Base-by-base conservation (phyloP, 2,113 vertebrate genomes). In the Nesogale talazaci region DNA sequence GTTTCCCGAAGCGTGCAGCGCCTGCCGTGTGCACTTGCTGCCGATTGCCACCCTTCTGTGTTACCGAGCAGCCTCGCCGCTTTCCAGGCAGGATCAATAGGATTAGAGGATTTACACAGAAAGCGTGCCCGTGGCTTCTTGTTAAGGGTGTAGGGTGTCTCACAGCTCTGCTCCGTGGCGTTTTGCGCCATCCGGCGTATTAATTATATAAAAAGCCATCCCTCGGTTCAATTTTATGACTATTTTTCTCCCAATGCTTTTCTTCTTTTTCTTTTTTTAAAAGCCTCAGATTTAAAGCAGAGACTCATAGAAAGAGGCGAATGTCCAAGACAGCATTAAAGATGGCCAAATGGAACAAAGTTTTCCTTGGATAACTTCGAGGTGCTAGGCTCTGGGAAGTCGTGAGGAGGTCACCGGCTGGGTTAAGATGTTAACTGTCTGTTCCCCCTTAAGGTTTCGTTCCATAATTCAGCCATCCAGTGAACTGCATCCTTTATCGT, bases 51-150 rank as follows among this genome's bases (percentile, higher is more conserved):
- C 96, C 96, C 96, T 97, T 96, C 96, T 96, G 97, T 93, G 96
- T 89, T 90, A 97, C 83, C 78, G 90, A 96, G 96, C 94, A 95
- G 96, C 96, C 96, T 97, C 96, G 12, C 96, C 95, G 96, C 92
- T 97, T 97, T 97, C 96, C 97, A 95, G 97, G 96, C 97, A 95
- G 97, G 97, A 98, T 98, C 98, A 98, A 98, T 98, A 97, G 98
- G 98, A 98, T 98, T 98, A 98, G 96, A 96, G 96, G 98, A 98
- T 98, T 98, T 98, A 97, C 14, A 56, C 97, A 97, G 97, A 98
- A 97, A 98, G 97, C 97, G 97, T 97, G 98, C 98, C 98, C 95
- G 88, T 97, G 98, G 97, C 97, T 98, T 97, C 97, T 98, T 97
- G 97, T 98, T 97, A 95, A 98, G 97, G 96, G 96, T 97, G 95